Percentiles rank a stretch among this genome's conserved stretches.
phyloP scores from a whole-genome alignment of 2,797 vertebrate species.

The Gastrophryne carolinensis region DNA sequence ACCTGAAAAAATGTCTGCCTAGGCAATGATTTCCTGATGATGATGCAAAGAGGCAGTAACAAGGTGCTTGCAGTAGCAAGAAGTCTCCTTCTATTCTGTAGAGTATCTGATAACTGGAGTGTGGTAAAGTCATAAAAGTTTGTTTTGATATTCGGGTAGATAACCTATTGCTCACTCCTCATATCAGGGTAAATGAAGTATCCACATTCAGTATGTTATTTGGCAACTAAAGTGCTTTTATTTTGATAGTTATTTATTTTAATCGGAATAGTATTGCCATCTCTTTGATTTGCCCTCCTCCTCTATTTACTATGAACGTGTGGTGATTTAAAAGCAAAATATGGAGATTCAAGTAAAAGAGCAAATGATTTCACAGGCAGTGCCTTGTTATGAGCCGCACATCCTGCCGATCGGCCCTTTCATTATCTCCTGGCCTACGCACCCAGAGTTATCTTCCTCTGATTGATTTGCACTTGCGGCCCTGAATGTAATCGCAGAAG shows the following conservation, averaged over 20 bases:
- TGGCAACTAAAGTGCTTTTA: background rate
- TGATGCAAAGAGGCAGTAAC: too few relatives aligned
- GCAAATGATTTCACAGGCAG: constrained; percentile 18
- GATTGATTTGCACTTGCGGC: constrained; percentile 44
- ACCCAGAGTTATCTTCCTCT: background rate
- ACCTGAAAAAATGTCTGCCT: too few relatives aligned
- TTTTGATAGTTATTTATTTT: background rate
- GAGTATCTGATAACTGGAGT: too few relatives aligned
- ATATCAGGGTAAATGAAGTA: too few relatives aligned
- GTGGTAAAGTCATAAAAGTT: too few relatives aligned
- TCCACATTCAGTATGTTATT: too few relatives aligned
- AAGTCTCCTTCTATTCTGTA: too few relatives aligned
- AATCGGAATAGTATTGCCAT: background rate
- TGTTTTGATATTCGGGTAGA: too few relatives aligned
- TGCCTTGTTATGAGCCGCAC: constrained; percentile 18
- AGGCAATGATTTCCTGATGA: too few relatives aligned
- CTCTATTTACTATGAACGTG: background rate
- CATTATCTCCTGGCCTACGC: constrained; percentile 26
- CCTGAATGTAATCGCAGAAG: constrained; percentile 26
- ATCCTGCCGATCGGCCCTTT: constrained; percentile 21
- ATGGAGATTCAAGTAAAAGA: constrained; percentile 21
- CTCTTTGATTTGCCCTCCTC: background rate
- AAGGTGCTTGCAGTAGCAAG: too few relatives aligned
- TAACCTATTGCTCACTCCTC: too few relatives aligned
- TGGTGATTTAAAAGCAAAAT: constrained; percentile 12